Evolutionary conservation across 2,113 vertebrate species (phyloP).

Genomic region (Platichthys flesus): DNA sequence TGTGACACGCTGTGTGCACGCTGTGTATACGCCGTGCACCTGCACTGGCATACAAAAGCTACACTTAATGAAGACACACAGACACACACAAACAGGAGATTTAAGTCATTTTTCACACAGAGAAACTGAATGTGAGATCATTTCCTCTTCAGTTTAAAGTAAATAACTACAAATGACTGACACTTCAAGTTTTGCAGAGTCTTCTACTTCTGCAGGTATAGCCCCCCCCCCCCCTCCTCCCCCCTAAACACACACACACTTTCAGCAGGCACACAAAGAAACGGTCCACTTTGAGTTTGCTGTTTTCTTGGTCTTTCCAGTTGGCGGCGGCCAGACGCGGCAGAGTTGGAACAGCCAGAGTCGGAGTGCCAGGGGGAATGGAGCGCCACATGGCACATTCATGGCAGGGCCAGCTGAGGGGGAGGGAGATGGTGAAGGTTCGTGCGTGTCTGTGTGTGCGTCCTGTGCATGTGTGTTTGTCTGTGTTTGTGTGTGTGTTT

Average conservation of each 20-base stretch:
- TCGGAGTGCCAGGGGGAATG: slow-evolving; percentile 83
- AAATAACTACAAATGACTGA: slow-evolving; percentile 24
- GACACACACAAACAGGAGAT: not conserved
- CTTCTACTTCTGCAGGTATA: slow-evolving; percentile 28
- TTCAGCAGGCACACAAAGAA: slow-evolving; percentile 59
- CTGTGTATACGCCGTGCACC: slow-evolving; percentile 34
- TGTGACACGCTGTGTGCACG: slow-evolving; percentile 58
- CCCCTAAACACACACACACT: slow-evolving; percentile 16
- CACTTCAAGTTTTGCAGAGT: slow-evolving; percentile 42
- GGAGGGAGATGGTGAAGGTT: slow-evolving; percentile 65
- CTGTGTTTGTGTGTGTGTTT: slow-evolving; percentile 43
- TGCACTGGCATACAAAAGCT: slow-evolving; percentile 31
- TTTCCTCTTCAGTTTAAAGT: slow-evolving; percentile 12
- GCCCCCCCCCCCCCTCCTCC: slow-evolving; percentile 11
- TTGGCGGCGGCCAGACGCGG: slow-evolving; percentile 79
- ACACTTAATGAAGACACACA: not conserved
- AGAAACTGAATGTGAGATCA: slow-evolving; percentile 32
- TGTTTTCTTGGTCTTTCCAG: slow-evolving; percentile 78
- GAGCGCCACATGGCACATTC: slow-evolving; percentile 85
- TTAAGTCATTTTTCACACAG: slow-evolving; percentile 1
- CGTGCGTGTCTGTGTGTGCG: not conserved
- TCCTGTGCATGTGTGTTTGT: not conserved
- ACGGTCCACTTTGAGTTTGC: slow-evolving; percentile 72
- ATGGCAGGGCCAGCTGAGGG: slow-evolving; percentile 84
- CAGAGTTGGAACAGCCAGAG: slow-evolving; percentile 82